phyloP scores from a whole-genome alignment of 2,888 invertebrate species.

The Limenitis camilla region DNA sequence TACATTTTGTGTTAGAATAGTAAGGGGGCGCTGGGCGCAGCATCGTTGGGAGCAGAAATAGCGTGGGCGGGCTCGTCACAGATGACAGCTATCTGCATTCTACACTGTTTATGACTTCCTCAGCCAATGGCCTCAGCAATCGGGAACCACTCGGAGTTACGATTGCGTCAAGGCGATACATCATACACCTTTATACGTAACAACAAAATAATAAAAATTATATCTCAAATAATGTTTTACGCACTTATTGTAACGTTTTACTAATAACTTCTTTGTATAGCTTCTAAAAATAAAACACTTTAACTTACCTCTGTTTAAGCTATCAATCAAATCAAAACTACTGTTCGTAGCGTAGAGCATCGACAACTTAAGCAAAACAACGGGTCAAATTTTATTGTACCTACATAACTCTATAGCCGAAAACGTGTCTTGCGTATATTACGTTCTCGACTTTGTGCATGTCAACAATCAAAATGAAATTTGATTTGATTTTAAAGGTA shows the following conservation, averaged over 20 bases:
- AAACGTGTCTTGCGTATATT: conserved; percentile 25
- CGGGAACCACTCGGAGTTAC: conserved; percentile 8
- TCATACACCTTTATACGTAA: background rate
- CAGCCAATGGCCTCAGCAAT: conserved; percentile 61
- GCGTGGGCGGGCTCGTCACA: conserved; percentile 68
- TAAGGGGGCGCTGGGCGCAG: conserved; percentile 37
- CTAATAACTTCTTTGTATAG: background rate
- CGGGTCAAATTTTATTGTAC: conserved; percentile 26
- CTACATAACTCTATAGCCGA: conserved; percentile 17
- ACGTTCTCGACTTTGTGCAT: conserved; percentile 14
- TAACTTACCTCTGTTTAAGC: background rate
- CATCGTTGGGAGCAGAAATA: conserved; percentile 64
- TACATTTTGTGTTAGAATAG: conserved; percentile 8
- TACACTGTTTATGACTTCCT: conserved; percentile 70
- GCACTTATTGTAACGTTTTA: background rate
- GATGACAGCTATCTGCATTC: conserved; percentile 65
- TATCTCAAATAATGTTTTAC: background rate
- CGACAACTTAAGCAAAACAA: conserved; percentile 36
- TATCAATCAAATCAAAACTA: conserved; percentile 11
- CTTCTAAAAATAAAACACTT: conserved; percentile 4
- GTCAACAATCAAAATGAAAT: background rate
- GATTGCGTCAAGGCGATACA: conserved; percentile 2
- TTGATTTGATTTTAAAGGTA: no score
- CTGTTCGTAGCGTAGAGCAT: conserved; percentile 6
- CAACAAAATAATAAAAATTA: background rate